Base-by-base conservation (phyloP, 2,113 vertebrate species). In the Cephalopterus ornatus region DNA sequence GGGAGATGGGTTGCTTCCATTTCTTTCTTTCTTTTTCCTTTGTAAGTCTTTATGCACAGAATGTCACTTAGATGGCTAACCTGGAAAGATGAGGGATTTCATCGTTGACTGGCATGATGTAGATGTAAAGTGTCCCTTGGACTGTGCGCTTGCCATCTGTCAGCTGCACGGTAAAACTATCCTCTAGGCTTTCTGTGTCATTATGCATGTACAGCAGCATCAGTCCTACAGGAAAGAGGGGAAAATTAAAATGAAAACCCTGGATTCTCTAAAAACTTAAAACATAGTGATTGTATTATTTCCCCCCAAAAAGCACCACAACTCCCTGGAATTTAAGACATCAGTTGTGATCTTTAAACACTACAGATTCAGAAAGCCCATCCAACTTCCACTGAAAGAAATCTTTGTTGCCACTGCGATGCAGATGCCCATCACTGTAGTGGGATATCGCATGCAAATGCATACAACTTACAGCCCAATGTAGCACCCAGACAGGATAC, bases 71-170 rank as follows among this genome's bases (percentile, higher is more conserved):
- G 98, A 95, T 91, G 98, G 97, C 91, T 97, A 97, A 98, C 98
- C 97, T 98, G 96, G 96, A 97, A 97, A 98, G 93, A 96, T 92
- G 97, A 59, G 98, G 98, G 75, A 95, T 98, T 98, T 99, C 97
- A 96, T 99, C 98, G 94, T 99, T 99, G 98, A 99, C 98, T 96
- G 98, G 98, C 98, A 98, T 97, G 97, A 99, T 98, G 71, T 97
- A 98, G 98, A 99, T 97, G 92, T 97, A 96, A 85, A 98, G 97
- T 81, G 97, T 98, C 97, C 98, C 98, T 97, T 98, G 97, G 93
- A 99, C 98, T 96, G 98, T 95, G 97, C 98, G 98, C 95, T 98
- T 98, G 95, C 99, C 99, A 98, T 99, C 99, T 98, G 98, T 99
- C 98, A 99, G 98, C 97, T 96, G 98, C 92, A 98, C 52, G 75